Percentiles rank a stretch among this genome's conserved stretches.
Conservation (phyloP, 2,888 invertebrate genomes). For the Anaspis maculata region DNA sequence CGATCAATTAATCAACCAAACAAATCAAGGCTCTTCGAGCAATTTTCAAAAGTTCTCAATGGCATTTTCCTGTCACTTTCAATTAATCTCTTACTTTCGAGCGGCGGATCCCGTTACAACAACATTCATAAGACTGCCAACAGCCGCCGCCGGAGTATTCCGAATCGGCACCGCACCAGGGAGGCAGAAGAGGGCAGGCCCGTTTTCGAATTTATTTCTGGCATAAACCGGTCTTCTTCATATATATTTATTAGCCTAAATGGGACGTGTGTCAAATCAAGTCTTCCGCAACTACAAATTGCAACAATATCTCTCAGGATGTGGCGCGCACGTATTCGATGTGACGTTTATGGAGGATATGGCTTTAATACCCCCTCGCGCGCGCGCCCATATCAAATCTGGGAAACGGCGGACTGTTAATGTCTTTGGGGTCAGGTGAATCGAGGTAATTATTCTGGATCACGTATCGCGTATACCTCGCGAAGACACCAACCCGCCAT, state of each 20-base stretch:
- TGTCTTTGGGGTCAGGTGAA: slow-evolving; percentile 15
- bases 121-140: not conserved
- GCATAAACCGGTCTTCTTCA: no score
- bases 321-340: slow-evolving; percentile 16
- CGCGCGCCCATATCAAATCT: slow-evolving; percentile 16
- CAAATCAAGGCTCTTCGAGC: slow-evolving; percentile 1
- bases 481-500: slow-evolving; percentile 6
- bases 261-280: slow-evolving; percentile 15
- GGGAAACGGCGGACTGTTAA: slow-evolving; percentile 14
- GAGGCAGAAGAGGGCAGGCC: no score
- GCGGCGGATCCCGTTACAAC: not conserved
- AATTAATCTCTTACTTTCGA: not conserved
- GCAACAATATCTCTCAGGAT: slow-evolving; percentile 16
- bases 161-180: no score
- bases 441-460: slow-evolving; percentile 15
- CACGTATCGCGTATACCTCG: slow-evolving; percentile 12
- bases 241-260: slow-evolving; percentile 13
- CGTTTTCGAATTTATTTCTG: slow-evolving; percentile 6
- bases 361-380: slow-evolving; percentile 16
- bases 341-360: slow-evolving; percentile 17
- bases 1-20: slow-evolving; percentile 1
- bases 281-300: slow-evolving; percentile 12
- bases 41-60: slow-evolving; percentile 1
- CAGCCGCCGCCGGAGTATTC: not conserved
- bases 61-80: slow-evolving; percentile 1